Evolutionary conservation across 2,888 invertebrate species (phyloP).

Genomic region (Agrochola circellaris): DNA sequence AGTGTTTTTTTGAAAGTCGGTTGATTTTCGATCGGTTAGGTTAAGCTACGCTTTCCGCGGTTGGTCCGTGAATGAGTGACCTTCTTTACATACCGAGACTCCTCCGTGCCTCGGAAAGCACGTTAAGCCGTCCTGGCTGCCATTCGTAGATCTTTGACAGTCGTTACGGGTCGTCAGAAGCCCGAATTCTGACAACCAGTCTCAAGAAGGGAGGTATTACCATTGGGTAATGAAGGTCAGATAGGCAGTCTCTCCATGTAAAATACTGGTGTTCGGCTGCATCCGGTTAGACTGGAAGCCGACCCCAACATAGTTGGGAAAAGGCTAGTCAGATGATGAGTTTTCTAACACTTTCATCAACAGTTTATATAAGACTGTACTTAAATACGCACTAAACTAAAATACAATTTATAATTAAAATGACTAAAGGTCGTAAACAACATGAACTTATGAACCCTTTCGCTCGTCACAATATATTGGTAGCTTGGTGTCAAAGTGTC

Average conservation of each 20-base stretch:
- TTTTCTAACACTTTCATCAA: not conserved
- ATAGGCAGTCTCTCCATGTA: not conserved
- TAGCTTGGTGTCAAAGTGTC: not conserved
- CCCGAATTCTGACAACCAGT: no score
- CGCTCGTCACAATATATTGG: not conserved
- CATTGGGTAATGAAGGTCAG: not conserved
- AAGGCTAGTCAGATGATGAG: not conserved
- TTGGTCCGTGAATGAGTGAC: no score
- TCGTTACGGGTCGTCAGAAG: no score
- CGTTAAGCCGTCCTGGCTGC: no score
- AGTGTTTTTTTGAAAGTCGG: no score
- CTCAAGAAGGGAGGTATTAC: not conserved
- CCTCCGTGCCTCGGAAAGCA: no score
- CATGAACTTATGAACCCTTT: constrained; percentile 3
- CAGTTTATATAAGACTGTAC: not conserved
- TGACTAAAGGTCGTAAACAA: not conserved
- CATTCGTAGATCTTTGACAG: no score
- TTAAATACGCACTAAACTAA: not conserved
- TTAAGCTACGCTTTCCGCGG: no score
- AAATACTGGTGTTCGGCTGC: not conserved
- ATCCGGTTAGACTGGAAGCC: not conserved
- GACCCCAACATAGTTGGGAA: not conserved
- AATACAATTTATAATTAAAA: not conserved
- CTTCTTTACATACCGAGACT: no score
- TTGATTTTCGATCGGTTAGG: no score